These are phyloP conservation scores for Tetrao urogallus DNA, from an alignment of 2,113 vertebrate genomes.

Conservation along the genomic window DNA sequence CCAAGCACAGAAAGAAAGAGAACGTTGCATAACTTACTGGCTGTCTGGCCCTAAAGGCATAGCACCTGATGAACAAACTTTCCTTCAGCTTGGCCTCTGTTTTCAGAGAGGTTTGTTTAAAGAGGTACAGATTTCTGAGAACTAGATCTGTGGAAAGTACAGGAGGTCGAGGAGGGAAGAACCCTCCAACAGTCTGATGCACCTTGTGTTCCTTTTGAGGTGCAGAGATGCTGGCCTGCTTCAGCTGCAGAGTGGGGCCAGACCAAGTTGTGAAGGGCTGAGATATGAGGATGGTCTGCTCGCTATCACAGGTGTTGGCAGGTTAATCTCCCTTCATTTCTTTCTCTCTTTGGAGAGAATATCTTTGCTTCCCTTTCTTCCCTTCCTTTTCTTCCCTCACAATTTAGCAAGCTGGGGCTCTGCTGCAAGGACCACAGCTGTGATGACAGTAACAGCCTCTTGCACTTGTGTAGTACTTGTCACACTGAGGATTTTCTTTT, in stretches of 20 bases:
- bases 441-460: not conserved
- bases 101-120: not conserved
- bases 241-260: not conserved
- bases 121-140: not conserved
- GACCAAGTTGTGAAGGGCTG: not conserved
- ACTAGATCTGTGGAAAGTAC: not conserved
- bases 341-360: not conserved
- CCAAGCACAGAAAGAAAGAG: not conserved
- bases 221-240: not conserved
- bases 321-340: not conserved
- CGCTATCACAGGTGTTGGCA: conserved; percentile 6
- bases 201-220: not conserved
- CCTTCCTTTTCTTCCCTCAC: not conserved
- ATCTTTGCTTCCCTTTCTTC: not conserved
- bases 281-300: not conserved
- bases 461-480: not conserved
- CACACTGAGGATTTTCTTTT: not conserved
- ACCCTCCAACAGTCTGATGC: not conserved
- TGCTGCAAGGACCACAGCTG: not conserved
- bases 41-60: not conserved
- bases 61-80: not conserved
- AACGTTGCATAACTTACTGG: not conserved
- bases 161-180: not conserved
- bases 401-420: not conserved
- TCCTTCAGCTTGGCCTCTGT: not conserved